Conservation (phyloP, 2,113 vertebrate genomes). For the Hystrix cristata region DNA sequence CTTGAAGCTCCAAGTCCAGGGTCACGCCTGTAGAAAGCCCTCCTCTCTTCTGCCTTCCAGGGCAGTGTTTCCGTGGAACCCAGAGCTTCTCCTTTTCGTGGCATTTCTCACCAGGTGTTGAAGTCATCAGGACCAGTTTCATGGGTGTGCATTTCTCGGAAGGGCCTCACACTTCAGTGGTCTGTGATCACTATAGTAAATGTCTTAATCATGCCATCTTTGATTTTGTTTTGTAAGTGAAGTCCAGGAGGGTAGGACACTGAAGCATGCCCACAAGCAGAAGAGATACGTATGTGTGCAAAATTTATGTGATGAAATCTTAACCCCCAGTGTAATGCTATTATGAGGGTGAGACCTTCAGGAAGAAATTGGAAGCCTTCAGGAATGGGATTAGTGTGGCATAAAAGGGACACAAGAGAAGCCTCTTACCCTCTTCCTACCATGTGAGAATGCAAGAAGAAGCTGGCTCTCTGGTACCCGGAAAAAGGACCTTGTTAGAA, state of each 20-base stretch:
- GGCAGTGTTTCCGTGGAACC: background rate
- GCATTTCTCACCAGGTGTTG: background rate
- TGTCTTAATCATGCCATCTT: background rate
- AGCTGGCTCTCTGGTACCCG: background rate
- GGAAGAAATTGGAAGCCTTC: background rate
- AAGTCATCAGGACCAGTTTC: background rate
- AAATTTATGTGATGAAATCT: background rate
- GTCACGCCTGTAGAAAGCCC: background rate
- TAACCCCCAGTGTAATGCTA: background rate
- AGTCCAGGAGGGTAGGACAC: accelerated
- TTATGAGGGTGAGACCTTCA: background rate
- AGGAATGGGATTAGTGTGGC: background rate
- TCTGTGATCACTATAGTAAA: background rate
- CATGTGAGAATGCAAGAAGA: background rate
- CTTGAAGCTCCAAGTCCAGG: background rate
- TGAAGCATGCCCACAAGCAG: background rate
- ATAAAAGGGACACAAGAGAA: background rate
- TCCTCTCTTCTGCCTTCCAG: background rate
- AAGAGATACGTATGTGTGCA: background rate
- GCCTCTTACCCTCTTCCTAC: background rate
- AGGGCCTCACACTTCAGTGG: background rate
- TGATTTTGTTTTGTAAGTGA: background rate
- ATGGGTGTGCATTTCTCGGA: accelerated
- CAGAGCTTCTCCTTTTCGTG: background rate
- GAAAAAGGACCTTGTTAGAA: background rate